Conservation (phyloP, 2,888 invertebrate genomes). For the Watsonalla binaria region DNA sequence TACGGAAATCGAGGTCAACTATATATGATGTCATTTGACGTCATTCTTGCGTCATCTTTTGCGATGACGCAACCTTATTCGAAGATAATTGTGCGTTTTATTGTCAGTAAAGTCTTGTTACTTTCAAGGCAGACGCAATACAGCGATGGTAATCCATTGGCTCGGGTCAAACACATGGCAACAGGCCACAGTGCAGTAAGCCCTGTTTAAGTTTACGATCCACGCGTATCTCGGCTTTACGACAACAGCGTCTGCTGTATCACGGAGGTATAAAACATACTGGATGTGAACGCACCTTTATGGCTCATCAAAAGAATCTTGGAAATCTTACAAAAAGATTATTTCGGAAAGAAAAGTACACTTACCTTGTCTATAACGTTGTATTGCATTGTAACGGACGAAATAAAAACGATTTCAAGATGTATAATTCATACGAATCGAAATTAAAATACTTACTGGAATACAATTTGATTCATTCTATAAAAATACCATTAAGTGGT, state of each 20-base stretch:
- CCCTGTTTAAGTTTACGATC: slow-evolving; percentile 67
- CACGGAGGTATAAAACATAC: slow-evolving; percentile 20
- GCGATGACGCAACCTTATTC: not conserved
- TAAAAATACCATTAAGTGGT: no score
- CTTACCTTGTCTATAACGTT: no score
- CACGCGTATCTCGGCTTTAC: slow-evolving; percentile 62
- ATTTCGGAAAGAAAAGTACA: no score
- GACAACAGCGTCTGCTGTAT: slow-evolving; percentile 50
- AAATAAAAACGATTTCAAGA: no score
- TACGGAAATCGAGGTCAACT: no score
- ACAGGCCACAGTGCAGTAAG: slow-evolving; percentile 58
- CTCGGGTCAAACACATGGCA: slow-evolving; percentile 51
- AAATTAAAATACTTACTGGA: no score
- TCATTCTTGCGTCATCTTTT: not conserved
- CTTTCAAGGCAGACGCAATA: slow-evolving; percentile 30
- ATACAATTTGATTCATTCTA: no score
- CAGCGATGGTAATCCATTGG: slow-evolving; percentile 42
- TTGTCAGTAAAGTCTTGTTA: not conserved
- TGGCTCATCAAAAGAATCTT: slow-evolving; percentile 16
- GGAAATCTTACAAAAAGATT: slow-evolving; percentile 6
- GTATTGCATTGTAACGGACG: no score
- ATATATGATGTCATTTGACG: not conserved
- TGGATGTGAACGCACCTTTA: not conserved
- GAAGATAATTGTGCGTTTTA: not conserved
- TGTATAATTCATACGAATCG: no score